phyloP scores from a whole-genome alignment of 2,113 vertebrate genomes.

The Excalfactoria chinensis region DNA sequence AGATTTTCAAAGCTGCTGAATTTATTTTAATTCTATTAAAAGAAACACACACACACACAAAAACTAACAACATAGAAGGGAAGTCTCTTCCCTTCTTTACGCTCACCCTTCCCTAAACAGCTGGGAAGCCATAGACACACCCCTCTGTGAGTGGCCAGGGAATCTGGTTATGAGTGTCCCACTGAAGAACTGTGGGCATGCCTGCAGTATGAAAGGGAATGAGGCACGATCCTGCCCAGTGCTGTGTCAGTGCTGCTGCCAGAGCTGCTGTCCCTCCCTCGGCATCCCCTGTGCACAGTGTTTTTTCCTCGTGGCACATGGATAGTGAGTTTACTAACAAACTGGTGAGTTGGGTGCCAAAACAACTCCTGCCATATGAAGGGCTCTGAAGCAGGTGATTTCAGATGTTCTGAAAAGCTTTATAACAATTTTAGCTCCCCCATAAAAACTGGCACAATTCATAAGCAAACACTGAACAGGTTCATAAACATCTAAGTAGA shows the following conservation, averaged over 20 bases:
- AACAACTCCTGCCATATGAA: background rate
- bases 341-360: background rate
- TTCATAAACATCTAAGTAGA: background rate
- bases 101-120: background rate
- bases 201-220: background rate
- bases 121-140: background rate
- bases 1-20: background rate
- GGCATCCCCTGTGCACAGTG: background rate
- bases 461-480: background rate
- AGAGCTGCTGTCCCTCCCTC: background rate
- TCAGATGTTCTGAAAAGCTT: background rate
- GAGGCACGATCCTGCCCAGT: background rate
- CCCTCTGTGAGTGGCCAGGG: background rate
- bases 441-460: background rate
- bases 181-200: background rate
- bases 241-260: background rate
- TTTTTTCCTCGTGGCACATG: background rate
- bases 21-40: background rate
- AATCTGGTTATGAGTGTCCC: background rate
- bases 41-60: no score
- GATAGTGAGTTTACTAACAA: background rate
- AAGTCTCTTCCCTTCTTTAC: background rate
- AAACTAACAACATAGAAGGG: background rate
- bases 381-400: background rate
- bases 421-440: background rate